A percentile compares a stretch with the other conserved stretches of the same genome.
phyloP scores from a whole-genome alignment of 92 coral and sea anemone species.

The Bergia sp. region DNA sequence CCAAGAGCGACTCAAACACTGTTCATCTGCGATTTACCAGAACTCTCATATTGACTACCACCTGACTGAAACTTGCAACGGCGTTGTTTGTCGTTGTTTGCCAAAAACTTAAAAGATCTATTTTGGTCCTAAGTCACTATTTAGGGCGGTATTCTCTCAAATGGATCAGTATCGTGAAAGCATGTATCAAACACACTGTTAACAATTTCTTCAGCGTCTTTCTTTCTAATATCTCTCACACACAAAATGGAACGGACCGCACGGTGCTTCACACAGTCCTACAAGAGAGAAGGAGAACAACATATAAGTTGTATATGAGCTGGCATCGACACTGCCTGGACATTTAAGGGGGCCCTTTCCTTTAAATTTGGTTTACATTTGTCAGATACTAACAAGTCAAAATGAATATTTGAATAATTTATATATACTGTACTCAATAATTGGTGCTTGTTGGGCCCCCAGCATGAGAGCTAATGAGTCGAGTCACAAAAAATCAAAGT shows the following conservation, averaged over 20 bases:
- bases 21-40: background rate
- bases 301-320: background rate
- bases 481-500: no score
- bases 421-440: no score
- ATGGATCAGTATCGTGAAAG: slow-evolving; percentile 97
- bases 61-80: background rate
- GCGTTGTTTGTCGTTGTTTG: background rate
- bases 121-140: background rate
- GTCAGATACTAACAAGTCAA: no score
- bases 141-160: slow-evolving; percentile 96
- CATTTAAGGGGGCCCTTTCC: no score
- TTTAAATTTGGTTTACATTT: no score
- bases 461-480: no score
- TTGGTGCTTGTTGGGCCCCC: no score
- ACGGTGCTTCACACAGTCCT: slow-evolving; percentile 91
- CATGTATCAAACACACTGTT: slow-evolving; percentile 94
- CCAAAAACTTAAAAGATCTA: background rate
- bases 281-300: slow-evolving; percentile 7
- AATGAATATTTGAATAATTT: no score
- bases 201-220: slow-evolving; percentile 87
- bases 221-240: slow-evolving; percentile 87
- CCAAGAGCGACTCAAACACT: background rate
- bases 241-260: slow-evolving; percentile 95
- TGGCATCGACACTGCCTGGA: background rate
- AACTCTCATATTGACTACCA: no score